A percentile compares a stretch with the other conserved stretches of the same genome.
phyloP scores from a whole-genome alignment of 2,113 vertebrate genomes.

The Cyprinodon tularosa region DNA sequence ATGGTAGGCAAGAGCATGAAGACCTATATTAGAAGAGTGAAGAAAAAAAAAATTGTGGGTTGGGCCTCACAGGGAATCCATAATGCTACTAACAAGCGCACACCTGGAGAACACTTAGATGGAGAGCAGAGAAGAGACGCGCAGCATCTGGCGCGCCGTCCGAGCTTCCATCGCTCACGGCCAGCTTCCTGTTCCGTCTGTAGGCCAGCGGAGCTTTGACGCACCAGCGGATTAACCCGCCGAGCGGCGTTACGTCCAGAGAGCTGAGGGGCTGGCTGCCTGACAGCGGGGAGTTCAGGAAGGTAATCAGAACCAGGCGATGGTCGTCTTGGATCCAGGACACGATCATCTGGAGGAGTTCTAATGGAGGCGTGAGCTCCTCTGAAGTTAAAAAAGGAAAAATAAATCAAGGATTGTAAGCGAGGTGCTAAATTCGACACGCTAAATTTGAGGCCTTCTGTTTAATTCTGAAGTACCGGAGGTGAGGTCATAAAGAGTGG shows the following conservation, averaged over 20 bases:
- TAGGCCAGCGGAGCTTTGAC: conserved; percentile 92
- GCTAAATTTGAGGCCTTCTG: not conserved
- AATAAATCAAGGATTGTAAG: not conserved
- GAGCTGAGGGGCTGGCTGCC: conserved; percentile 89
- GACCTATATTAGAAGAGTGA: conserved; percentile 77
- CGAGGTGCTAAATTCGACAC: not conserved
- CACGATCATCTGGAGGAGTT: conserved; percentile 93
- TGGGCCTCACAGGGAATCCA: not conserved
- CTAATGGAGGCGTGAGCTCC: conserved; percentile 90
- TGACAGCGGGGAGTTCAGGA: conserved; percentile 91
- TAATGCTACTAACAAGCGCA: not conserved
- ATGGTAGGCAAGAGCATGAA: conserved; percentile 89
- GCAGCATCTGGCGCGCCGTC: conserved; percentile 70
- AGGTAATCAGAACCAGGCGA: conserved; percentile 90
- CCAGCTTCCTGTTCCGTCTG: conserved; percentile 81
- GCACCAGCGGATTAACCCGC: conserved; percentile 92
- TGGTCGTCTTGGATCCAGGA: conserved; percentile 95
- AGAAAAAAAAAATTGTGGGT: not conserved
- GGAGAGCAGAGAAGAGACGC: conserved; percentile 91
- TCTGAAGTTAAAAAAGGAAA: conserved; percentile 75
- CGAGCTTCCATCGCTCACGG: conserved; percentile 68
- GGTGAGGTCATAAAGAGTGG: conserved; percentile 90
- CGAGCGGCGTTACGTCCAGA: conserved; percentile 90
- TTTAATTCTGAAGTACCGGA: conserved; percentile 78
- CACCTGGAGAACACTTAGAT: conserved; percentile 96